Evolutionary conservation across 2,888 invertebrate genomes (phyloP), one percentile per base, ranked within the genome.

Genomic region (Drosophila borealis): DNA sequence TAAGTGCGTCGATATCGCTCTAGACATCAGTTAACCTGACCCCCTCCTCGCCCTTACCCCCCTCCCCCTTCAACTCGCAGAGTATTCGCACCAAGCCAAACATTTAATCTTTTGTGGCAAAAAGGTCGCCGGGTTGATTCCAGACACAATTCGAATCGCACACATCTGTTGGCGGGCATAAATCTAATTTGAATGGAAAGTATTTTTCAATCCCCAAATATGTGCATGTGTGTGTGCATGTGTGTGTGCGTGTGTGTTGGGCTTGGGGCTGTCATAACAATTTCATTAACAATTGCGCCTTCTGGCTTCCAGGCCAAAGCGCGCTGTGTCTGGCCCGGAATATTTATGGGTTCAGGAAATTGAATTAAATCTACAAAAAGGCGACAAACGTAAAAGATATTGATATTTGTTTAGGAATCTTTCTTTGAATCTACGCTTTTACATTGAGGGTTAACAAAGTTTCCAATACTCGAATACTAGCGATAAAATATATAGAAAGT

Each of bases 301-400:
- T 48, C 34, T 44, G 70, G 61, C 50, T 62, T 78, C 70, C 55
- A 65, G 57, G 61, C 45, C 55, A 21, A 55, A 41, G n/a, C 44
- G 36, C 65, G 8, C 51, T 14, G 25, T 54, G 74, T 71, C 68
- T 80, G 66, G 65, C 9, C 60, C 34, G 68, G 44, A 51, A 39
- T 70, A 68, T 87, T 83, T 81, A 84, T 74, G 81, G 70, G 34
- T 56, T 48, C 48, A 72, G 85, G 70, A 84, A 87, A 87, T 79
- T 71, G 70, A 84, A 81, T 78, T 78, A 64, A 71, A 79, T 68
- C 34, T 60, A 44, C 34, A 51, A 45, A 59, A 65, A 44, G 63
- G 55, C 76, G 63, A 53, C 64, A 77, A 71, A 56, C 55, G 63
- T 33, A 60, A 42, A 54, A 33, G 17, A 51, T 48, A 55, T 66